Conservation (phyloP, 2,888 invertebrate species). For the Caenorhabditis japonica region DNA sequence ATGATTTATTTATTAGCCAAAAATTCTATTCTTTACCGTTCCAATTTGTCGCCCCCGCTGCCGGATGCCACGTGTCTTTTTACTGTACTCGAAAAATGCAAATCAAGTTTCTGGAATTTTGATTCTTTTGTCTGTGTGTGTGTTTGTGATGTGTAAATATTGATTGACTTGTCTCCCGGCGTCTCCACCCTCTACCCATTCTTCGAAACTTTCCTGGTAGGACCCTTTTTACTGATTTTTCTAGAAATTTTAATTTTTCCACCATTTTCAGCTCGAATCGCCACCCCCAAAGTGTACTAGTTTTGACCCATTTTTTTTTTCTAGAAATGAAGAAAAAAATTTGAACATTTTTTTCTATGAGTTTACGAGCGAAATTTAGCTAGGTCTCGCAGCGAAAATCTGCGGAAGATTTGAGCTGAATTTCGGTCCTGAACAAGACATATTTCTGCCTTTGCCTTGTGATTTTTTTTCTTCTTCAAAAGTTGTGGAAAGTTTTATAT, state of each 20-base stretch:
- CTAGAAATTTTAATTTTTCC: no score
- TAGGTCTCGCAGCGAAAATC: no score
- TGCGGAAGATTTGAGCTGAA: no score
- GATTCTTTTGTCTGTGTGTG: constrained; percentile 1
- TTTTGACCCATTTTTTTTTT: not conserved
- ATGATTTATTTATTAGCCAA: constrained; percentile 4
- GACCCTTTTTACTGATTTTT: no score
- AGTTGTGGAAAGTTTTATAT: no score
- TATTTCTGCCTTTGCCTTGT: no score
- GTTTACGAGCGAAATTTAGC: no score
- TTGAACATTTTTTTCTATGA: not conserved
- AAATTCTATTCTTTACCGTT: not conserved
- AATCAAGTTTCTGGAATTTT: not conserved
- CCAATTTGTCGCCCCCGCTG: not conserved
- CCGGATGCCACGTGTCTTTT: no score
- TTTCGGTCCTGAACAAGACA: no score
- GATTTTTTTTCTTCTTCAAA: no score
- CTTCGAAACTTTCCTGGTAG: not conserved
- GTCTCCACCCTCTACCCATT: not conserved
- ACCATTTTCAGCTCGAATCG: not conserved
- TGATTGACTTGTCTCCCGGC: not conserved
- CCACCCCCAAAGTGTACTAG: not conserved
- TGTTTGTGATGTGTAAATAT: constrained; percentile 1
- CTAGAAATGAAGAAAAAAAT: not conserved
- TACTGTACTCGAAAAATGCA: not conserved